phyloP scores from a whole-genome alignment of 2,888 invertebrate species.

The Petrolisthes manimaculis region DNA sequence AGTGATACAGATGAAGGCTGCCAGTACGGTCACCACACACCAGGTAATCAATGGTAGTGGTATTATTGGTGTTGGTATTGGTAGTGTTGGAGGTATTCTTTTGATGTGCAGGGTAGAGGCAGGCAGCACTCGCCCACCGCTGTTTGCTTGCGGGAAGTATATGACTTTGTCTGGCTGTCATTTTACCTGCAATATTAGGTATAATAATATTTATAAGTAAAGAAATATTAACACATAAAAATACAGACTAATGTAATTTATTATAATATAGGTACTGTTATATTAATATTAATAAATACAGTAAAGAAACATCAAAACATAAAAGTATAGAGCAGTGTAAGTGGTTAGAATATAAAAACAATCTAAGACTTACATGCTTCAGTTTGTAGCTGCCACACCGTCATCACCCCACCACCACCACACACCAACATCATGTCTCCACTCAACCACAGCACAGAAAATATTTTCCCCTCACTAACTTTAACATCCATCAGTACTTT shows the following conservation, averaged over 20 bases:
- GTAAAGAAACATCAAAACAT: not conserved
- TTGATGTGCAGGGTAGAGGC: slow-evolving; percentile 13
- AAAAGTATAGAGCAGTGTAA: not conserved
- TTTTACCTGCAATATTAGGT: slow-evolving; percentile 14
- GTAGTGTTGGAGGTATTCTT: too few relatives aligned
- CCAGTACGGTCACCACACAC: slow-evolving; percentile 51
- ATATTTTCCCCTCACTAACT: slow-evolving; percentile 33
- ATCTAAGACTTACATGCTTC: not conserved
- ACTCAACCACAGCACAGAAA: slow-evolving; percentile 36
- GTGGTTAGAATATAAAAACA: not conserved
- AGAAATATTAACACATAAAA: too few relatives aligned
- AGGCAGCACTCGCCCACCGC: slow-evolving; percentile 52
- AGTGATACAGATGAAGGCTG: slow-evolving; percentile 41
- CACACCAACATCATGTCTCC: slow-evolving; percentile 21
- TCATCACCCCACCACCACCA: slow-evolving; percentile 32
- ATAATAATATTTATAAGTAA: not conserved
- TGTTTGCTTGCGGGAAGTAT: slow-evolving; percentile 36
- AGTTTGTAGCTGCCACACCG: slow-evolving; percentile 13
- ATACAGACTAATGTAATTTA: not conserved
- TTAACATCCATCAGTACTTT: slow-evolving; percentile 6
- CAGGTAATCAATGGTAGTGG: not conserved
- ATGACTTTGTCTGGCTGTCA: slow-evolving; percentile 8
- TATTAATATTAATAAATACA: not conserved
- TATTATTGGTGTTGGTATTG: not conserved
- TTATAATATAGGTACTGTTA: not conserved